Conservation (phyloP, 1,140 invertebrate species). For the Oryctes rhinoceros region DNA sequence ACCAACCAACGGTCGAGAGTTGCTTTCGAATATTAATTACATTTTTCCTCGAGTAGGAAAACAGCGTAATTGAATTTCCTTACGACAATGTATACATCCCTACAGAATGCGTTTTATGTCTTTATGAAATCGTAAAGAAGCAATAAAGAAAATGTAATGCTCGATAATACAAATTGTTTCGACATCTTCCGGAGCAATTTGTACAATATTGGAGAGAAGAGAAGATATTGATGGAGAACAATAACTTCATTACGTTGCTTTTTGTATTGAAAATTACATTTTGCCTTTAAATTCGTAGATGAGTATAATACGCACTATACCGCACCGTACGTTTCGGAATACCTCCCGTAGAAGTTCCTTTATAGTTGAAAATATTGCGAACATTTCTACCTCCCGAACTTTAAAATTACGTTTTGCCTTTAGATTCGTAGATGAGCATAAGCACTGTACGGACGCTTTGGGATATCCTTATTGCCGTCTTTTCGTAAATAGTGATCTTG, state of each 20-base stretch:
- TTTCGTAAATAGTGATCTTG: no score
- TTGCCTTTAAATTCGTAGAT: no score
- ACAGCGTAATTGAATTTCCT: not conserved
- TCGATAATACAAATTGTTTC: not conserved
- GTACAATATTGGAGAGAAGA: not conserved
- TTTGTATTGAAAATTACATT: not conserved
- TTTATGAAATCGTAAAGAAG: not conserved
- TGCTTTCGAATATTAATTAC: not conserved
- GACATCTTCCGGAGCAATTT: not conserved
- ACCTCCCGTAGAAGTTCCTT: no score
- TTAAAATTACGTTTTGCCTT: no score
- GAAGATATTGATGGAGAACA: not conserved
- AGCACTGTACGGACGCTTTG: no score
- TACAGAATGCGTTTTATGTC: not conserved
- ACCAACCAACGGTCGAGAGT: not conserved
- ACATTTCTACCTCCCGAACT: no score
- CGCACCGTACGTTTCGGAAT: no score
- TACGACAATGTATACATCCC: not conserved
- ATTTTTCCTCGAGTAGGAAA: not conserved
- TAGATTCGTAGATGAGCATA: no score
- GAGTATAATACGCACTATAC: no score
- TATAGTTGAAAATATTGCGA: no score
- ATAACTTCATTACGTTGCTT: not conserved
- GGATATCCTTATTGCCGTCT: no score
- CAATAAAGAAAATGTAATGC: conserved; percentile 1